A percentile compares a stretch with the other conserved stretches of the same genome.
Conservation (phyloP, 1,140 invertebrate species). For the Brachionus plicatilis region DNA sequence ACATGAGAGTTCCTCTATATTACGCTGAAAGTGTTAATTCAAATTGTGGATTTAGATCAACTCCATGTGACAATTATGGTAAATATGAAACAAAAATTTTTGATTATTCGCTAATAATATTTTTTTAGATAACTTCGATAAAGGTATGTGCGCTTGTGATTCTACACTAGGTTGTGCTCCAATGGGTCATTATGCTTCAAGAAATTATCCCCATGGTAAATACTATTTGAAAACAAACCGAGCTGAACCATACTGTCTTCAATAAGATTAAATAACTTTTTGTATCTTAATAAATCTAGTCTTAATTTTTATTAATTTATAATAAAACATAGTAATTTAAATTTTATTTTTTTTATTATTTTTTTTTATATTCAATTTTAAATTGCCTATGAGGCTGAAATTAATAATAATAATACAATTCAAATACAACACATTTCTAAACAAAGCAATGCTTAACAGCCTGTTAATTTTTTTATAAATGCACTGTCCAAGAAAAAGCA, state of each 20-base stretch:
- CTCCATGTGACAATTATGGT: slow-evolving; percentile 33
- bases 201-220: neutral
- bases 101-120: neutral
- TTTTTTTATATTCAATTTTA: no score
- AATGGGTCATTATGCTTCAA: neutral
- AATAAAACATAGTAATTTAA: no score
- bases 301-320: neutral
- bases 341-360: no score
- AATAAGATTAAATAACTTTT: neutral
- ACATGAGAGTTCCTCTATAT: slow-evolving; percentile 14
- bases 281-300: neutral
- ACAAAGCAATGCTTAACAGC: no score
- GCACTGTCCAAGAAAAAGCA: no score
- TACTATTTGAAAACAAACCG: neutral
- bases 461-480: no score
- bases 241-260: slow-evolving; percentile 3
- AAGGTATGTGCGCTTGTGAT: neutral
- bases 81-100: neutral
- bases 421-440: no score
- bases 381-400: no score
- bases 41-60: neutral
- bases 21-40: slow-evolving; percentile 35
- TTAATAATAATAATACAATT: no score
- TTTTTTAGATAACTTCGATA: neutral
- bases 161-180: neutral